phyloP scores from a whole-genome alignment of 23 tunicate species.

The Botrylloides violaceus region DNA sequence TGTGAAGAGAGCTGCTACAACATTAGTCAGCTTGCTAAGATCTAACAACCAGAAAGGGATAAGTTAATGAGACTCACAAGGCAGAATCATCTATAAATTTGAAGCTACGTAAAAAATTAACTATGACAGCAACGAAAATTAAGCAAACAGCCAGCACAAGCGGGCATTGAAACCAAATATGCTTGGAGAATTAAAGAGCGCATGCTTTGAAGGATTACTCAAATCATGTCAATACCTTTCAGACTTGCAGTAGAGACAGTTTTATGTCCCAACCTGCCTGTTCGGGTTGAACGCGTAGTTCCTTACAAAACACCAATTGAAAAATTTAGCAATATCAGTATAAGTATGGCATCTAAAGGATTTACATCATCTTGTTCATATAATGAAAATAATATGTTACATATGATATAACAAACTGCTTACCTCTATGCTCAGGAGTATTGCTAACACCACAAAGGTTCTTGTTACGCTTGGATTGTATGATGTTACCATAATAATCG shows the following conservation, averaged over 20 bases:
- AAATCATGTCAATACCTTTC: not conserved
- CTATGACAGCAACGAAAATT: no score
- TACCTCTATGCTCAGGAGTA: slow-evolving; percentile 39
- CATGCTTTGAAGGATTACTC: not conserved
- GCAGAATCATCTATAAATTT: no score
- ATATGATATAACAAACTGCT: not conserved
- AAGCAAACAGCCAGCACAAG: no score
- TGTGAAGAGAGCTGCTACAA: no score
- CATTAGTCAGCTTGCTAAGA: no score
- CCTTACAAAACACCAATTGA: not conserved
- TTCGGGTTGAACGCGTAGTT: not conserved
- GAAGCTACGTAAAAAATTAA: no score
- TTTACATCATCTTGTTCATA: not conserved
- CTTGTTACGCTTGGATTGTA: slow-evolving; percentile 21
- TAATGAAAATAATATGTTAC: not conserved
- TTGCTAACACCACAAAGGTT: not conserved
- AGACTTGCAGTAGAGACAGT: not conserved
- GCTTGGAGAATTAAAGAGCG: not conserved
- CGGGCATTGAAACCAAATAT: no score
- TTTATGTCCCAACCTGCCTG: not conserved
- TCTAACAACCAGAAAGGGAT: no score
- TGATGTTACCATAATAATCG: slow-evolving; percentile 35
- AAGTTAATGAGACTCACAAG: no score
- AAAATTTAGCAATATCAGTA: no score
- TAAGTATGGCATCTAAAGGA: no score